Base-by-base conservation (phyloP, 2,797 vertebrate genomes). In the Gephyroberyx darwinii region DNA sequence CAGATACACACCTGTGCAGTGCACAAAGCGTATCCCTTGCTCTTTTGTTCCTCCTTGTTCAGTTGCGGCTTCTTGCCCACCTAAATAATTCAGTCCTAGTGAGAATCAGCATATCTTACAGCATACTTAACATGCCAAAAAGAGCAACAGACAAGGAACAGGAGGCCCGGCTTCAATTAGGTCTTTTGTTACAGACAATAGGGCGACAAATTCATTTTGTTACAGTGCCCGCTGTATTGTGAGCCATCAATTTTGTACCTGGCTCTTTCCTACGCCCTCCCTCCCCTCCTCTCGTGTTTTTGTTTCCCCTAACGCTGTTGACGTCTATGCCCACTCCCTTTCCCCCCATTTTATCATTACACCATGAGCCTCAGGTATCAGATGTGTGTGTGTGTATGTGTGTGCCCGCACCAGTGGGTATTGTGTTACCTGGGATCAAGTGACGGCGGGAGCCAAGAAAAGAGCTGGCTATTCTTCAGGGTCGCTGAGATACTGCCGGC, bases 61-160 rank as follows among this genome's bases (percentile, higher is more conserved):
- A 89, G 88, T 88, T 84, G 93, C 90, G 70, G 94, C 88, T 92
- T 81, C 84, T 84, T 84, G 78, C 59, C 68, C 83, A 82, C 73
- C 86, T 98, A 91, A 96, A 96, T 98, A 96, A 98, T 98, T 96
- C 93, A 97, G 86, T 66, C 91, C 82, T 72, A 92, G 94, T 88
- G 91, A 92, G 92, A 94, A 95, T 93, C 94, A 89, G 91, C 91
- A 94, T 93, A 95, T 96, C 95, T 96, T 94, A 95, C 93, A 91
- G 95, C 93, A 95, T 95, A 94, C 91, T 94, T 95, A 95, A 96
- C 95, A 95, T 93, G 95, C 94, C 94, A 95, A 88, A 93, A 93
- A 92, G 71, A 90, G 80, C 83, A 84, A 92, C 94, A 94, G 95
- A 90, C 93, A 91, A 91, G 93, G 91, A 90, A 91, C 94, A 92